Base-by-base conservation (phyloP, 2,888 invertebrate genomes). In the Melitaea athalia region DNA sequence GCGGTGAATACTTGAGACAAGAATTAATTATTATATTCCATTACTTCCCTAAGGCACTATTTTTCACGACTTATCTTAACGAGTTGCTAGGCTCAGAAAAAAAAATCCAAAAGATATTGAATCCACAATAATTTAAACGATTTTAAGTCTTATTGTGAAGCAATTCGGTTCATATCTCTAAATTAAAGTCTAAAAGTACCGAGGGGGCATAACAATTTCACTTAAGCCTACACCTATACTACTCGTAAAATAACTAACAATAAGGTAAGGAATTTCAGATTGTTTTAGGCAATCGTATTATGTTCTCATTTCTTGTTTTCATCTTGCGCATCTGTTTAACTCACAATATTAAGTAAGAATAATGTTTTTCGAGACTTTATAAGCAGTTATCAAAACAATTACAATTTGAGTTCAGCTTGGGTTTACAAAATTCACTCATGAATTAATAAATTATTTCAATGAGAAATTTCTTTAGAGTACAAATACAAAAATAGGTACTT, bases 11-110 rank as follows among this genome's bases (percentile, higher is more conserved):
- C 6, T 15, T 49, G 49, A 49, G 3, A 50, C 8, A n/a, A 50
- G 15, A 15, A 15, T 11, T 52, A 17, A 5, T 31, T 24, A 52
- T 52, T 52, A 5, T 52, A 52, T 52, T 11, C 17, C 52, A 52
- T 52, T 24, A 17, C 53, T 53, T 53, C 11, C 24, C 53, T 11
- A 53, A 24, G 24, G n/a, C 6, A 55, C 31, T 5, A 31, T 52
- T 52, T 52, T 65, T 24, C 55, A 57, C 64, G 50, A 59, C 59
- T 65, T 59, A 65, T 65, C 59, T 59, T 31, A 59, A 65, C 59
- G 43, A 59, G 59, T 59, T 59, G 50, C 59, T 59, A 50, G 50
- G 43, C 64, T 59, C 50, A 65, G 50, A 59, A 65, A 50, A 65
- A 65, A 50, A 49, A 38, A 38, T 24, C 3, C 4, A 6, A 24